These are phyloP conservation scores for Gymnobelideus leadbeateri DNA, from an alignment of 2,113 vertebrate genomes.

Conservation along the genomic window DNA sequence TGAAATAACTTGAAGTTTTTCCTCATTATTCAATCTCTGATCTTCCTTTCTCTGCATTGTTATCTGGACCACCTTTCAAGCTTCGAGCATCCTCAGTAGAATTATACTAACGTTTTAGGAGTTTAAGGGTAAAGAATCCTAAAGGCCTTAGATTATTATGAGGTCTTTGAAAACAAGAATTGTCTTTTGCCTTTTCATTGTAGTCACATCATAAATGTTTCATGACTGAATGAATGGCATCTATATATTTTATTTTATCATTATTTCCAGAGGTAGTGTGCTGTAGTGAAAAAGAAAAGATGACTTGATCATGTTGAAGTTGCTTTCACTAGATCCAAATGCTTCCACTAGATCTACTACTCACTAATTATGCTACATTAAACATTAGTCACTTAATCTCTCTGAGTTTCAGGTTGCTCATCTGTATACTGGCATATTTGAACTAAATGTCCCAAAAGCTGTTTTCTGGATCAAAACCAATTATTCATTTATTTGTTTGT, in stretches of 20 bases:
- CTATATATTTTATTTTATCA: too few species aligned
- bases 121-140: background rate
- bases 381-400: background rate
- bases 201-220: too few species aligned
- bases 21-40: background rate
- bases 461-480: background rate
- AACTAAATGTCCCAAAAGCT: background rate
- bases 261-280: too few species aligned
- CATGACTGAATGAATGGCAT: too few species aligned
- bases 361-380: background rate
- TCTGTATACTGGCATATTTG: background rate
- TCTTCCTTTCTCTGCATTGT: background rate
- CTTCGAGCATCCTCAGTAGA: rapidly evolving
- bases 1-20: background rate
- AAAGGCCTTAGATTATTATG: background rate
- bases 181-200: background rate
- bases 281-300: background rate
- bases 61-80: background rate
- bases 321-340: background rate
- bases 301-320: background rate
- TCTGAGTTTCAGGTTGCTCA: background rate
- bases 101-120: background rate
- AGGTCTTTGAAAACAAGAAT: too few species aligned
- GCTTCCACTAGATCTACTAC: background rate
- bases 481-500: background rate